Evolutionary conservation across 2,797 vertebrate genomes (phyloP).

Genomic region (Brachyrhaphis roseni): DNA sequence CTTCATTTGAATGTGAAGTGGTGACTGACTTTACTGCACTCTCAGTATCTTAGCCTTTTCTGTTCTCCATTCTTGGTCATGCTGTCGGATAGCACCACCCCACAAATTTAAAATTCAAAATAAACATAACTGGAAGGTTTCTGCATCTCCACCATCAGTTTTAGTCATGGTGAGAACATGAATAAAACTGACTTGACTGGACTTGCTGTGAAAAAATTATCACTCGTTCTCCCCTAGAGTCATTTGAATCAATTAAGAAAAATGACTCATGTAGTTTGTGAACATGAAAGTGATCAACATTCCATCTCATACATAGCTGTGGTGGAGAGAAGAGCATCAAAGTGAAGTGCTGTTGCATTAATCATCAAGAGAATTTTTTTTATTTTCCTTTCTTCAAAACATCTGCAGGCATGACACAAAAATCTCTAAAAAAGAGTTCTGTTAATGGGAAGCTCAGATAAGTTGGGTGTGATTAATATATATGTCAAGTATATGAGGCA

Average conservation of each 20-base stretch:
- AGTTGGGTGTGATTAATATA: background rate
- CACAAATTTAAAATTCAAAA: no score
- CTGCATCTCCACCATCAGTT: no score
- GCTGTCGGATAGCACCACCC: background rate
- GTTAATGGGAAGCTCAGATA: background rate
- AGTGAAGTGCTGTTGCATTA: conserved; percentile 3
- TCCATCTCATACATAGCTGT: background rate
- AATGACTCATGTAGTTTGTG: conserved; percentile 14
- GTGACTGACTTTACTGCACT: background rate
- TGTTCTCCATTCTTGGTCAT: background rate
- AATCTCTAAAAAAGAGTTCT: background rate
- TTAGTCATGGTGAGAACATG: background rate
- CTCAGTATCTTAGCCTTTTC: background rate
- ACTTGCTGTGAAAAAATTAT: conserved; percentile 21
- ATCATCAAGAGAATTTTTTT: conserved; percentile 3
- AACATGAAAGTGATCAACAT: background rate
- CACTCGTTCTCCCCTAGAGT: conserved; percentile 16
- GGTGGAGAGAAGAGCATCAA: background rate
- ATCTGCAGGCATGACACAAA: background rate
- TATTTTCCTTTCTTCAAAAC: conserved; percentile 14
- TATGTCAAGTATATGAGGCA: background rate
- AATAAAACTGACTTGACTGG: conserved; percentile 6
- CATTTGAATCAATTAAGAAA: conserved; percentile 5
- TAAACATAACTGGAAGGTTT: no score
- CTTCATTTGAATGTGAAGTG: background rate